A percentile compares a stretch with the other conserved stretches of the same genome.
phyloP scores from a whole-genome alignment of 2,113 vertebrate species.

The Melanostigma gelatinosum region DNA sequence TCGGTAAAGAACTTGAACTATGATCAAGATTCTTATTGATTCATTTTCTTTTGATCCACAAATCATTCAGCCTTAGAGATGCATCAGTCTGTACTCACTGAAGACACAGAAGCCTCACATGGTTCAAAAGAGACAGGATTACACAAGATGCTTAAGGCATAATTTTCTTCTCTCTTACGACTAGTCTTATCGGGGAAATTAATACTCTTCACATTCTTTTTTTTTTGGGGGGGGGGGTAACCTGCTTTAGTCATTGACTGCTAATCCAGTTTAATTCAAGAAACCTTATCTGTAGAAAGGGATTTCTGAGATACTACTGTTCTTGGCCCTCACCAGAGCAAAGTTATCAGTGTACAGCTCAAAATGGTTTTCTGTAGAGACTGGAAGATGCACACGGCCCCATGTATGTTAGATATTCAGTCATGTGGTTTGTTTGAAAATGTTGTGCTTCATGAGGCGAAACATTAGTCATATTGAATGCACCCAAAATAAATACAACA shows the following conservation, averaged over 20 bases:
- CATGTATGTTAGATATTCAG: not conserved
- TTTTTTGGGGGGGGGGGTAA: slow-evolving; percentile 11
- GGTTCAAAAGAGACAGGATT: slow-evolving; percentile 25
- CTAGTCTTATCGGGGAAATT: slow-evolving; percentile 43
- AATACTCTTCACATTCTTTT: slow-evolving; percentile 24
- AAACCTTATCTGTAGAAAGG: slow-evolving; percentile 40
- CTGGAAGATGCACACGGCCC: not conserved
- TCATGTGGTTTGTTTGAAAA: not conserved
- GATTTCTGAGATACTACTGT: slow-evolving; percentile 30
- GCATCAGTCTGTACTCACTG: not conserved
- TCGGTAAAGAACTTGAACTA: not conserved
- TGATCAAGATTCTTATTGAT: not conserved
- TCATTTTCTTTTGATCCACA: not conserved
- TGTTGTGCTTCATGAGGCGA: not conserved
- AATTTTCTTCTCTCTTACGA: slow-evolving; percentile 10
- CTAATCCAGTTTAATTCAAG: slow-evolving; percentile 54
- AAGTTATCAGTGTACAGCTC: slow-evolving; percentile 13
- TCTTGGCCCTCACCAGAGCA: slow-evolving; percentile 13
- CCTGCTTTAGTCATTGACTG: slow-evolving; percentile 32
- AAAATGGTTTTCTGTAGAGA: not conserved
- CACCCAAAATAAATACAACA: not conserved
- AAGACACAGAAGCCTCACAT: not conserved
- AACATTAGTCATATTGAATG: not conserved
- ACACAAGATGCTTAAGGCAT: slow-evolving; percentile 26
- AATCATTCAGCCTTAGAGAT: not conserved